Conservation (phyloP, 1,140 invertebrate species). For the Campoletis sonorensis region DNA sequence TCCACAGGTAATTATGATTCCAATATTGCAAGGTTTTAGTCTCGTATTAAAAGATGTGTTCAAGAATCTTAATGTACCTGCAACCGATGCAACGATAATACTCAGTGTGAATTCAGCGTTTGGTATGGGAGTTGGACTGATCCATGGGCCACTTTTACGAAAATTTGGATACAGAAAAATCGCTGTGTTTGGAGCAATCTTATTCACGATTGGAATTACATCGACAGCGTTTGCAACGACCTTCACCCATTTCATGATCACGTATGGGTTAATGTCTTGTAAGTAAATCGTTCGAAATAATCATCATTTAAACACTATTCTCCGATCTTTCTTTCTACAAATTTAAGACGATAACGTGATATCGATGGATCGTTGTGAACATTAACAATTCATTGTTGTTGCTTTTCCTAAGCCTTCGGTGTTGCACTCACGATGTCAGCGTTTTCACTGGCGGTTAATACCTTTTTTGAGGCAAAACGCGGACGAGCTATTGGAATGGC, state of each 20-base stretch:
- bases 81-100: conserved; percentile 78
- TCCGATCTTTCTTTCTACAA: too few relatives aligned
- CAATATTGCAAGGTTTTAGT: conserved; percentile 80
- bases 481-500: conserved; percentile 83
- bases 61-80: conserved; percentile 76
- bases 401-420: conserved; percentile 79
- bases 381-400: conserved; percentile 13
- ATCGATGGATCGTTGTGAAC: conserved; percentile 39
- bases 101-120: conserved; percentile 80
- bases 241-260: conserved; percentile 78
- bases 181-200: conserved; percentile 74
- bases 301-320: too few relatives aligned
- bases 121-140: conserved; percentile 80
- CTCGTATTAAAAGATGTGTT: conserved; percentile 82
- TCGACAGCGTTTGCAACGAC: conserved; percentile 74
- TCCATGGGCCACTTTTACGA: conserved; percentile 78
- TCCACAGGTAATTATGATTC: conserved; percentile 78
- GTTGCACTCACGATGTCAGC: conserved; percentile 82
- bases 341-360: not conserved
- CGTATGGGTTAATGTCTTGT: conserved; percentile 82
- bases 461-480: conserved; percentile 83
- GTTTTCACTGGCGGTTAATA: conserved; percentile 84
- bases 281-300: conserved; percentile 64
- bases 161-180: conserved; percentile 79
- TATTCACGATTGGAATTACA: conserved; percentile 75